Conservation (phyloP, 2,113 vertebrate genomes). For the Craseonycteris thonglongyai region DNA sequence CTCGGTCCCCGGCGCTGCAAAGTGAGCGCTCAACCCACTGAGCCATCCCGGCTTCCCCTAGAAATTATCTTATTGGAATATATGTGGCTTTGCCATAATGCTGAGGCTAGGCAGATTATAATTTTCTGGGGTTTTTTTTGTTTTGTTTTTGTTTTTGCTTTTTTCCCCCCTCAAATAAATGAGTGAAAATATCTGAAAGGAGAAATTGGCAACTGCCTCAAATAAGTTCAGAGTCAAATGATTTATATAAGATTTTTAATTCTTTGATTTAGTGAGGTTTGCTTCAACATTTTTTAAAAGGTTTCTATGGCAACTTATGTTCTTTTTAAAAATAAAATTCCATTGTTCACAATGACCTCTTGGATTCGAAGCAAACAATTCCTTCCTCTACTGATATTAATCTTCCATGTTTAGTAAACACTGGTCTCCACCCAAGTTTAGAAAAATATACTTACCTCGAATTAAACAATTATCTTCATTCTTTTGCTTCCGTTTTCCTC, state of each 20-base stretch:
- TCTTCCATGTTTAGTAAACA: constrained; percentile 58
- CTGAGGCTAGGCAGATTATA: not conserved
- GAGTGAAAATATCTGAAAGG: not conserved
- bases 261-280: not conserved
- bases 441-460: not conserved
- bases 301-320: constrained; percentile 28
- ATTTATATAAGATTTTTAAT: not conserved
- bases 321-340: not conserved
- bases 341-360: constrained; percentile 36
- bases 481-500: not conserved
- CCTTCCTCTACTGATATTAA: constrained; percentile 39
- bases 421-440: constrained; percentile 3
- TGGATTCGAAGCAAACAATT: constrained; percentile 45
- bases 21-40: too few species aligned
- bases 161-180: not conserved
- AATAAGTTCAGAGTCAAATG: not conserved
- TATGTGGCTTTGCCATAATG: not conserved
- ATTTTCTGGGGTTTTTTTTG: too few species aligned
- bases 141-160: too few species aligned
- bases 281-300: constrained; percentile 17
- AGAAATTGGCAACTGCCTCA: not conserved
- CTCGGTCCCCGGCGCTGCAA: too few species aligned
- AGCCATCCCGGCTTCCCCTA: too few species aligned
- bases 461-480: not conserved
- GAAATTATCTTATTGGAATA: not conserved